Evolutionary conservation across 2,113 vertebrate species (phyloP).

Genomic region (Ascaphus truei): DNA sequence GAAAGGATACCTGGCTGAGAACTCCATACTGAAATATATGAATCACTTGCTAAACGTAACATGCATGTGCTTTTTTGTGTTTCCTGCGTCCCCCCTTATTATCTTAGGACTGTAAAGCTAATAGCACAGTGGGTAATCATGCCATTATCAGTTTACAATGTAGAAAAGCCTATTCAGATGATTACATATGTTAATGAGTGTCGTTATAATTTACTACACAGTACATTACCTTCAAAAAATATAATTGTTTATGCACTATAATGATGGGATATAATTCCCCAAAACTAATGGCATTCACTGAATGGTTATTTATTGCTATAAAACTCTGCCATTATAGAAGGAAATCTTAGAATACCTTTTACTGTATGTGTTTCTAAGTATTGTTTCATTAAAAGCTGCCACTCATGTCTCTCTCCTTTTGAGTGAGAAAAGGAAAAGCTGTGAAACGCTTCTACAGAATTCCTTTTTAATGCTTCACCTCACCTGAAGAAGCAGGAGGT

Average conservation of each 20-base stretch:
- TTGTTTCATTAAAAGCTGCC: slow-evolving; percentile 57
- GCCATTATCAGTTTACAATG: slow-evolving; percentile 79
- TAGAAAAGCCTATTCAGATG: slow-evolving; percentile 78
- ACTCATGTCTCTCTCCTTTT: slow-evolving; percentile 60
- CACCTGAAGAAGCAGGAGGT: slow-evolving; percentile 71
- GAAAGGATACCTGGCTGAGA: not conserved
- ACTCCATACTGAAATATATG: not conserved
- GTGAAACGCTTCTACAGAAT: slow-evolving; percentile 48
- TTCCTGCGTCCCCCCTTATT: slow-evolving; percentile 74
- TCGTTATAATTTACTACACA: slow-evolving; percentile 78
- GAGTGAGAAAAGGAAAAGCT: slow-evolving; percentile 56
- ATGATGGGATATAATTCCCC: slow-evolving; percentile 75
- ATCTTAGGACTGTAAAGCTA: slow-evolving; percentile 74
- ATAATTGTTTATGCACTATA: slow-evolving; percentile 84
- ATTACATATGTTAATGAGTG: slow-evolving; percentile 82
- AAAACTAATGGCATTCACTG: slow-evolving; percentile 76
- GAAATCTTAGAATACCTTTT: slow-evolving; percentile 64
- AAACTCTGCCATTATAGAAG: slow-evolving; percentile 71
- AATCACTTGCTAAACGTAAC: not conserved
- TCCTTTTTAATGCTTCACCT: slow-evolving; percentile 57
- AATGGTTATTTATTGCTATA: slow-evolving; percentile 75
- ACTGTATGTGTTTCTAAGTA: slow-evolving; percentile 60
- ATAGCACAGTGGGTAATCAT: slow-evolving; percentile 78
- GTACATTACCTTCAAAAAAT: slow-evolving; percentile 86
- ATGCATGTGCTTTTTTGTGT: slow-evolving; percentile 53